phyloP scores from a whole-genome alignment of 2,797 vertebrate species.

The Clamator glandarius region DNA sequence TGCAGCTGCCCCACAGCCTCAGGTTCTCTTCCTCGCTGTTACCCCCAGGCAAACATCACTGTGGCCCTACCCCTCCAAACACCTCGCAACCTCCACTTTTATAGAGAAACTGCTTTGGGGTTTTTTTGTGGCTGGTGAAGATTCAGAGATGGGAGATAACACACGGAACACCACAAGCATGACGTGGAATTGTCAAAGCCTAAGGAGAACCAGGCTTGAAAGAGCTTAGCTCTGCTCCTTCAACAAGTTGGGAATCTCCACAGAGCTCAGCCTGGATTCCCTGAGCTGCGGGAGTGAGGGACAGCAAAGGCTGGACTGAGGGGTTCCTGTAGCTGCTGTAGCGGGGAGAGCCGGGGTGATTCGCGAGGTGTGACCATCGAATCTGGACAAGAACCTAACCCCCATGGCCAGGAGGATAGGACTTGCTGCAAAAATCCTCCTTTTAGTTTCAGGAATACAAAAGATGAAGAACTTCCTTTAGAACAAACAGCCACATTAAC shows the following conservation, averaged over 20 bases:
- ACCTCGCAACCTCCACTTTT: not conserved
- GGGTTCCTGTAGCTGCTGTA: accelerated
- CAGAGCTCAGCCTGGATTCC: not conserved
- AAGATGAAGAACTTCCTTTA: not conserved
- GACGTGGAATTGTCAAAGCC: not conserved
- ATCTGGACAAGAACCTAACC: not conserved
- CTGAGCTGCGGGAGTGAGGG: not conserved
- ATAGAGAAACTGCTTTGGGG: not conserved
- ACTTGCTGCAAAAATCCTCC: not conserved
- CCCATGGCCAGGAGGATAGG: accelerated
- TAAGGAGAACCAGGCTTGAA: not conserved
- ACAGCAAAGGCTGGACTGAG: accelerated
- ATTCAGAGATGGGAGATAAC: not conserved
- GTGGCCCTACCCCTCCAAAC: not conserved
- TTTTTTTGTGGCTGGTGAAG: not conserved
- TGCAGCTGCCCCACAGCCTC: not conserved
- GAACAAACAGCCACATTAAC: not conserved
- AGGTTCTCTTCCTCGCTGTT: not conserved
- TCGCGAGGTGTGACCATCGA: not conserved
- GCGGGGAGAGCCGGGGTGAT: no score
- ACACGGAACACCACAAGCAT: not conserved
- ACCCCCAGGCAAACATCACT: not conserved
- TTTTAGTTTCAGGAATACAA: not conserved
- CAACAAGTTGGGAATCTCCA: accelerated
- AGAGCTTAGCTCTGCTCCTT: not conserved